phyloP scores from a whole-genome alignment of 23 tunicate species.

The Oikopleura vanhoeffeni region DNA sequence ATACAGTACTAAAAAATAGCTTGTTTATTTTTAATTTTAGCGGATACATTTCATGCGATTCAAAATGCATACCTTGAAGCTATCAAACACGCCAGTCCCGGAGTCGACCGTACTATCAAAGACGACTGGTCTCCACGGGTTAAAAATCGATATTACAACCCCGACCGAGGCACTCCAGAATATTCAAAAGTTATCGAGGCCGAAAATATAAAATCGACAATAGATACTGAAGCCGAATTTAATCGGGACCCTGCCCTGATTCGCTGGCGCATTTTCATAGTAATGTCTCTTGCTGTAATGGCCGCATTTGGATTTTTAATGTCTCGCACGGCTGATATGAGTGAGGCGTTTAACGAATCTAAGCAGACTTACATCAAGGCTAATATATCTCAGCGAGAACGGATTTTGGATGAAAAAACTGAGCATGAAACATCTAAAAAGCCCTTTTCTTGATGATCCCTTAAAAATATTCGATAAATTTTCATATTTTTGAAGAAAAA shows the following conservation, averaged over 20 bases:
- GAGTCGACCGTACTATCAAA: background rate
- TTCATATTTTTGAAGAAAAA: no score
- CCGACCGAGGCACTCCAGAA: background rate
- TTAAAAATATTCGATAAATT: no score
- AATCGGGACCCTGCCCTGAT: background rate
- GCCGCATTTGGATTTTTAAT: background rate
- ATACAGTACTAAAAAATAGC: no score
- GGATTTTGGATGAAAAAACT: background rate
- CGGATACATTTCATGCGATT: background rate
- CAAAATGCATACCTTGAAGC: background rate
- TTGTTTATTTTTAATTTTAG: no score
- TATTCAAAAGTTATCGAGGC: conserved; percentile 12
- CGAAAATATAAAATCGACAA: background rate
- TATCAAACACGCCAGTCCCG: background rate
- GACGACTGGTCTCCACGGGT: background rate
- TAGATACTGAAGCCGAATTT: background rate
- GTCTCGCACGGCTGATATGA: background rate
- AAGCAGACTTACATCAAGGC: background rate
- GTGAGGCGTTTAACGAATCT: background rate
- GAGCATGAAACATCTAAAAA: background rate
- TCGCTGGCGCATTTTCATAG: background rate
- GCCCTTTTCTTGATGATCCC: no score
- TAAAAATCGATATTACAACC: background rate
- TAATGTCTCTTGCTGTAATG: background rate
- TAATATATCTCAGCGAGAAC: background rate